Percentiles rank a stretch among this genome's conserved stretches.
Evolutionary conservation across 2,888 invertebrate genomes (phyloP).

Genomic region (Eudasyphora cyanicolor): DNA sequence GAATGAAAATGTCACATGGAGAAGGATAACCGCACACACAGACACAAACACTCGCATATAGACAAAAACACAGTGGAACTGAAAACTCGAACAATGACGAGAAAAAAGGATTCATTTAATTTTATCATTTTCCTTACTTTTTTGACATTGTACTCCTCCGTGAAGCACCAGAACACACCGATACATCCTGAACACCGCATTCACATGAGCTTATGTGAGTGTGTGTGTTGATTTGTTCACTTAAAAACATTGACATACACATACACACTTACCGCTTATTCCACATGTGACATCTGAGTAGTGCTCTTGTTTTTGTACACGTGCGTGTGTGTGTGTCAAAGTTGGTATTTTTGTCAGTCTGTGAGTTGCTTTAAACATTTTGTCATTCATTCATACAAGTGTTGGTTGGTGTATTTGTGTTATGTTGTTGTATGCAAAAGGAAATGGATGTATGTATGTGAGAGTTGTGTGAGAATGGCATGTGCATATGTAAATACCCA

Average conservation of each 20-base stretch:
- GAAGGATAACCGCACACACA: too few species aligned
- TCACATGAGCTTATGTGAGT: too few species aligned
- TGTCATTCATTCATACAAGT: too few species aligned
- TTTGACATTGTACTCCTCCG: conserved; percentile 45
- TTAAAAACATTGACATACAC: conserved; percentile 41
- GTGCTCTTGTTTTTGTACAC: not conserved
- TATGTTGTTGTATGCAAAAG: too few species aligned
- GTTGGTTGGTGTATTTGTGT: too few species aligned
- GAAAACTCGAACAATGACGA: not conserved
- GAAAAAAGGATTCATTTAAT: conserved; percentile 54
- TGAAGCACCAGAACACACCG: not conserved
- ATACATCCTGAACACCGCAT: too few species aligned
- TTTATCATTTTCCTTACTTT: conserved; percentile 52
- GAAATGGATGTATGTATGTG: conserved; percentile 39
- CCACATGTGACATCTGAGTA: conserved; percentile 43
- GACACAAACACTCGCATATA: too few species aligned
- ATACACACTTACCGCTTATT: too few species aligned
- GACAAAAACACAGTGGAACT: not conserved
- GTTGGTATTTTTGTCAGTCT: too few species aligned
- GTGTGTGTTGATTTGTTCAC: conserved; percentile 27
- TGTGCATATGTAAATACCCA: not conserved
- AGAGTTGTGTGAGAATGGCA: conserved; percentile 26
- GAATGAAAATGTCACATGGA: conserved; percentile 12
- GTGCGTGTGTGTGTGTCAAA: conserved; percentile 28
- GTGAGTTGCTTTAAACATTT: too few species aligned